Conservation (phyloP, 2,797 vertebrate species). For the Micropoecilia bifurca region DNA sequence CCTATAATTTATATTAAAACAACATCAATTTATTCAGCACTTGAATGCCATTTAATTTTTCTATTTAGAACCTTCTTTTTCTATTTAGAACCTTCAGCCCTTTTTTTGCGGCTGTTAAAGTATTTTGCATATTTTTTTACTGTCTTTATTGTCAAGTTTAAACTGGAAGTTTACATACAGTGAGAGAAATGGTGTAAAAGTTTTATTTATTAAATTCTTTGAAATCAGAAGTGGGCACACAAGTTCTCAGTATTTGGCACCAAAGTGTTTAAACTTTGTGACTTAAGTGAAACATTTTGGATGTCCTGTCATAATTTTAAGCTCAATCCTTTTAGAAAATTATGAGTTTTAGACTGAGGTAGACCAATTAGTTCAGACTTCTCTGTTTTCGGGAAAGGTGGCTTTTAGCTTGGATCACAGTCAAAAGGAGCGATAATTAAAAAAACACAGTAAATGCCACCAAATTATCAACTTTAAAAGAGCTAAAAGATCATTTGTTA, state of each 20-base stretch:
- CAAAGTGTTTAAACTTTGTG: neutral
- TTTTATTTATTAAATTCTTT: neutral
- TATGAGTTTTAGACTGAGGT: neutral
- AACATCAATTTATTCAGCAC: conserved; percentile 49
- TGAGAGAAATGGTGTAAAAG: neutral
- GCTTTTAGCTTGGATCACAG: neutral
- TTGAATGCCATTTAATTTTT: conserved; percentile 32
- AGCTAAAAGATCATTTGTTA: neutral
- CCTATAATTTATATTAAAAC: conserved; percentile 66
- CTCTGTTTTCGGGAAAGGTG: too few relatives aligned
- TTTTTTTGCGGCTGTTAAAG: neutral
- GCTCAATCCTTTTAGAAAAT: neutral
- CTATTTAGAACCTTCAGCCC: neutral
- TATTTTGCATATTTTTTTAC: neutral
- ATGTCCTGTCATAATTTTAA: neutral
- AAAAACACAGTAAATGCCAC: neutral
- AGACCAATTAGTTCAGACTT: neutral
- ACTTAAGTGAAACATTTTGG: neutral
- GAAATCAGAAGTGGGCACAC: neutral
- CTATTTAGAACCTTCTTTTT: conserved; percentile 7
- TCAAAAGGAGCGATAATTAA: neutral
- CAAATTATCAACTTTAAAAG: neutral
- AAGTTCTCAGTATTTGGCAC: neutral
- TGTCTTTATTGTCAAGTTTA: neutral
- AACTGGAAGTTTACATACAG: neutral